These are phyloP conservation scores for Procambarus virginalis DNA, from an alignment of 1,140 invertebrate species.

Conservation along the genomic window DNA sequence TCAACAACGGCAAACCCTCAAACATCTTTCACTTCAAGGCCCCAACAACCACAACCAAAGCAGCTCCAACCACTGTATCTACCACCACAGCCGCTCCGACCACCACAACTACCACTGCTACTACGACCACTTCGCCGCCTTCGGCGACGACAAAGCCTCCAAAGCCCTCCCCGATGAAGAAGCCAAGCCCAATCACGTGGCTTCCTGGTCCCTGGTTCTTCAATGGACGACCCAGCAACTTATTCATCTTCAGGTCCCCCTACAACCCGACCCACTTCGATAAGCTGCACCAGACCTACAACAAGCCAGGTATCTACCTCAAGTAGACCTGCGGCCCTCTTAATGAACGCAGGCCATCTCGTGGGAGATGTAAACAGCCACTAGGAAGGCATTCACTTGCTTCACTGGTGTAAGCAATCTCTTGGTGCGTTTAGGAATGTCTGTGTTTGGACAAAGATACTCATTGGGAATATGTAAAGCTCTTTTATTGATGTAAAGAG, in stretches of 20 bases:
- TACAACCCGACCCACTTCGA: conserved; percentile 36
- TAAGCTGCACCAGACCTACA: conserved; percentile 47
- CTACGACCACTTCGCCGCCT: neutral
- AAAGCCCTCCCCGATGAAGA: conserved; percentile 23
- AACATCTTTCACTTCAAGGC: conserved; percentile 50
- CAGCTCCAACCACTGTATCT: neutral
- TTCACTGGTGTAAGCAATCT: too few relatives aligned
- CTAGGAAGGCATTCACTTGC: too few relatives aligned
- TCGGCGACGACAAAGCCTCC: neutral
- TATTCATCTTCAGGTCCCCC: conserved; percentile 52
- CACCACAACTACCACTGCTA: conserved; percentile 2
- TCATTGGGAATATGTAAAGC: too few relatives aligned
- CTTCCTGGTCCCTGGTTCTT: conserved; percentile 44
- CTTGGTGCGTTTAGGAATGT: too few relatives aligned
- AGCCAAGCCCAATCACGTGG: conserved; percentile 48
- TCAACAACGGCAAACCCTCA: conserved; percentile 53
- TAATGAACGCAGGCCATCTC: too few relatives aligned
- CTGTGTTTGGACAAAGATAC: too few relatives aligned
- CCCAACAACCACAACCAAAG: neutral
- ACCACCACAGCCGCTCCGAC: conserved; percentile 19
- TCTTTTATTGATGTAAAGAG: too few relatives aligned
- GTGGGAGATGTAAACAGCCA: too few relatives aligned
- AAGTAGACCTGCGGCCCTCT: neutral
- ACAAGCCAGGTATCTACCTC: conserved; percentile 27
- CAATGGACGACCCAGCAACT: conserved; percentile 45